Percentiles rank a stretch among this genome's conserved stretches.
Evolutionary conservation across 2,797 vertebrate species (phyloP).

Genomic region (Kryptopterus vitreolus): DNA sequence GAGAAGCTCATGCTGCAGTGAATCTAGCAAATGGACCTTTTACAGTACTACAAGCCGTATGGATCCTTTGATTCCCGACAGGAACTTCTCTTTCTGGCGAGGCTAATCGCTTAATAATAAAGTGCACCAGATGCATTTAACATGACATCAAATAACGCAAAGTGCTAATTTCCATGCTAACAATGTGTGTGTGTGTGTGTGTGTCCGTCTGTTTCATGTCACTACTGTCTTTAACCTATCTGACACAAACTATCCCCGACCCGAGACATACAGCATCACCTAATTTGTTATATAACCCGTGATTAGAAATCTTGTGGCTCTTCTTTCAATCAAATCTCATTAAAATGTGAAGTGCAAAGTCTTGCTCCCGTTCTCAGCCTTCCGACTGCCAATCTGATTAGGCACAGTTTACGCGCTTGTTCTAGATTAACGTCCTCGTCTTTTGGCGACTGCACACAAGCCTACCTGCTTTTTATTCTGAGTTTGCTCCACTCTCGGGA

Average conservation of each 20-base stretch:
- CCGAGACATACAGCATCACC: not conserved
- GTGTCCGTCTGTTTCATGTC: not conserved
- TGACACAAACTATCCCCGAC: not conserved
- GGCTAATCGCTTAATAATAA: not conserved
- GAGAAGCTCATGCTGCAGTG: slow-evolving; percentile 40
- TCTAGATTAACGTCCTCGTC: not conserved
- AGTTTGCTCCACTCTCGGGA: not conserved
- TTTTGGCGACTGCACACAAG: not conserved
- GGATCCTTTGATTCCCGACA: slow-evolving; percentile 72
- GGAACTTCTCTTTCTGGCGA: slow-evolving; percentile 63
- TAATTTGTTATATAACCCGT: not conserved
- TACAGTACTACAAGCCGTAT: slow-evolving; percentile 72
- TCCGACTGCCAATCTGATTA: not conserved
- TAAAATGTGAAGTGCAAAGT: not conserved
- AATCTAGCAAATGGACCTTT: slow-evolving; percentile 61
- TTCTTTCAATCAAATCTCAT: not conserved
- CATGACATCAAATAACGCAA: not conserved
- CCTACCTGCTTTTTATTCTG: not conserved
- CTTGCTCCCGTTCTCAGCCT: not conserved
- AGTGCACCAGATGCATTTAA: not conserved
- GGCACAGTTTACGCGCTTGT: not conserved
- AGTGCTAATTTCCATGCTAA: not conserved
- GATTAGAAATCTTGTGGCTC: not conserved
- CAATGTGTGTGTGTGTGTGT: no score
- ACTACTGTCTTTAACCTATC: not conserved